A percentile compares a stretch with the other conserved stretches of the same genome.
These are phyloP conservation scores for Epizoanthus ramosus DNA, from an alignment of 92 coral and sea anemone genomes.

Conservation along the genomic window DNA sequence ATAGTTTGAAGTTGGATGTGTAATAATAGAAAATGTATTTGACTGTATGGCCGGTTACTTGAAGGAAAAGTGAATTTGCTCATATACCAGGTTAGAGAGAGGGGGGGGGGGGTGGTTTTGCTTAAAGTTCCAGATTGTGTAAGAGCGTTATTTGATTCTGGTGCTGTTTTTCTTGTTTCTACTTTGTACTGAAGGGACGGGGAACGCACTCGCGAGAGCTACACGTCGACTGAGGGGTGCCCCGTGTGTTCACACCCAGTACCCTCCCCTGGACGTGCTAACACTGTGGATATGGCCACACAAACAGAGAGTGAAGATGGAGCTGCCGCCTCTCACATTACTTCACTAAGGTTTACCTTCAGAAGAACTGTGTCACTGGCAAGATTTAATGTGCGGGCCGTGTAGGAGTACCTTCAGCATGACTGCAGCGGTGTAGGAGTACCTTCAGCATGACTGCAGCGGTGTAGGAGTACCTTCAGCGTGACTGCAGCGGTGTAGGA, in stretches of 20 bases:
- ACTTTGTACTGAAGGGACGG: neutral
- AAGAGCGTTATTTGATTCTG: neutral
- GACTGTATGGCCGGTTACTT: too few relatives aligned
- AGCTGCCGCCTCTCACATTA: neutral
- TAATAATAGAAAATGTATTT: too few relatives aligned
- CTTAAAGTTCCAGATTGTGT: too few relatives aligned
- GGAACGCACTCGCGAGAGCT: too few relatives aligned
- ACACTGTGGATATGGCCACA: neutral
- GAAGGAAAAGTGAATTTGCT: too few relatives aligned
- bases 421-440: too few relatives aligned
- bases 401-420: too few relatives aligned
- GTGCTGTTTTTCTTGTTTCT: neutral
- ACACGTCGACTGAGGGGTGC: constrained; percentile 6
- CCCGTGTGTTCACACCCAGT: neutral
- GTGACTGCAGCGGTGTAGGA: neutral
- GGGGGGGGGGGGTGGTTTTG: too few relatives aligned
- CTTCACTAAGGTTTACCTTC: neutral
- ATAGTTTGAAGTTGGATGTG: too few relatives aligned
- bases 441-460: too few relatives aligned
- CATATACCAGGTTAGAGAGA: too few relatives aligned
- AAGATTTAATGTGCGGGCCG: neutral
- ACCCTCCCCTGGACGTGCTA: neutral
- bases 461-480: too few relatives aligned
- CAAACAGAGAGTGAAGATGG: neutral
- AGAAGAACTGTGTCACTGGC: constrained; percentile 11